Evolutionary conservation across 1,140 invertebrate genomes (phyloP).

Genomic region (Anadara kagoshimensis): DNA sequence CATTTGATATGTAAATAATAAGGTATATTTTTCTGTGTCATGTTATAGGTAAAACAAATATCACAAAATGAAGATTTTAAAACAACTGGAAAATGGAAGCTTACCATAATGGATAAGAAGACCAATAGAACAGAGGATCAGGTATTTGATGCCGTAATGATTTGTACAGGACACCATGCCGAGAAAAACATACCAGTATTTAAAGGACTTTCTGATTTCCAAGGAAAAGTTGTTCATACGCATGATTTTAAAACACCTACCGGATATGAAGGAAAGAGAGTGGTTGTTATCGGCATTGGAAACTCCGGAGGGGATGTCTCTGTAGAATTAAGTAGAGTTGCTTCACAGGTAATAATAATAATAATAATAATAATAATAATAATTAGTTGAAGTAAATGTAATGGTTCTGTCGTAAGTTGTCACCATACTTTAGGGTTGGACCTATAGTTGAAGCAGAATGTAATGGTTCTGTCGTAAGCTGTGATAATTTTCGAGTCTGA

Average conservation of each 20-base stretch:
- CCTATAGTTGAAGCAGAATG: too few species aligned
- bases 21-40: background rate
- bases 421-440: too few species aligned
- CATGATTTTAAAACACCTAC: conserved; percentile 68
- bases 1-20: too few species aligned
- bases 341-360: conserved; percentile 54
- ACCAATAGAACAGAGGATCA: conserved; percentile 21
- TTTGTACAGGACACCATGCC: conserved; percentile 72
- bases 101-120: conserved; percentile 34
- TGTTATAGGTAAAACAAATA: conserved; percentile 22
- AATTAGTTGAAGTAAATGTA: too few species aligned
- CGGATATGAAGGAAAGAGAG: conserved; percentile 72
- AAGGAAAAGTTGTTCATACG: conserved; percentile 70
- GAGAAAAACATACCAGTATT: conserved; percentile 68
- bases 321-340: conserved; percentile 72
- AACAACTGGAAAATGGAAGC: conserved; percentile 36
- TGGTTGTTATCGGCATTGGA: conserved; percentile 76
- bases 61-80: conserved; percentile 29
- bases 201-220: conserved; percentile 47
- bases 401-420: too few species aligned
- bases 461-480: too few species aligned
- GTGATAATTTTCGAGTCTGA: too few species aligned
- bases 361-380: too few species aligned
- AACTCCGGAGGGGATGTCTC: conserved; percentile 76
- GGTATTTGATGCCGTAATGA: conserved; percentile 70